phyloP scores from a whole-genome alignment of 2,113 vertebrate genomes.

The Budorcas taxicolor region DNA sequence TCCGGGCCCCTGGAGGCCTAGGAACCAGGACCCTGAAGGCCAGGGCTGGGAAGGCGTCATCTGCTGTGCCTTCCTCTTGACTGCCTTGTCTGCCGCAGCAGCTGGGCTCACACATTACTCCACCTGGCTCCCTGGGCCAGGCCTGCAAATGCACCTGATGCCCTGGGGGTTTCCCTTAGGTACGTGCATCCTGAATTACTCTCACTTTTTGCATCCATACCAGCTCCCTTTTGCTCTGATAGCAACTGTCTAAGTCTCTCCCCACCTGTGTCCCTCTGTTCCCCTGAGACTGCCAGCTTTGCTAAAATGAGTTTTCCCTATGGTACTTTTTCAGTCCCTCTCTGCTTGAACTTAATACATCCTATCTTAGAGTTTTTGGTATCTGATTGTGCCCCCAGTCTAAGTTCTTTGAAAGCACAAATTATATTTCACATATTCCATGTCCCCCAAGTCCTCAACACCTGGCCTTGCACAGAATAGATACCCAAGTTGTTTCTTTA shows the following conservation, averaged over 20 bases:
- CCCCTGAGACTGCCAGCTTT: background rate
- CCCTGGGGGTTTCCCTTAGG: background rate
- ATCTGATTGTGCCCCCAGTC: background rate
- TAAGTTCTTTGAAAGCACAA: background rate
- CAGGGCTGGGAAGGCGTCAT: background rate
- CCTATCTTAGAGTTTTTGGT: background rate
- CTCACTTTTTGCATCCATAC: background rate
- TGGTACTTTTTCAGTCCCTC: background rate
- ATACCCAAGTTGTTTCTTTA: background rate
- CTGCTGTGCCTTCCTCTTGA: background rate
- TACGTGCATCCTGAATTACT: background rate
- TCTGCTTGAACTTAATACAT: background rate
- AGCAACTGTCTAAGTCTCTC: background rate
- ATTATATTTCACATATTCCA: background rate
- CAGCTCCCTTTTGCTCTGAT: constrained; percentile 28
- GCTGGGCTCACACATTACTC: background rate
- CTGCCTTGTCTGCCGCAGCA: background rate
- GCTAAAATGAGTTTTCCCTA: background rate
- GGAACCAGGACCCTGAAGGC: background rate
- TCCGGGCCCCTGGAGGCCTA: background rate
- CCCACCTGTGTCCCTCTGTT: constrained; percentile 11
- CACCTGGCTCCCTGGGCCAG: background rate
- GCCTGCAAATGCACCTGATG: background rate
- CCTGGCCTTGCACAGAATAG: background rate
- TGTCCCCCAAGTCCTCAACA: background rate